Evolutionary conservation across 1,140 invertebrate species (phyloP), one percentile per base, ranked within the genome.

Genomic region (Sitobion miscanthi): DNA sequence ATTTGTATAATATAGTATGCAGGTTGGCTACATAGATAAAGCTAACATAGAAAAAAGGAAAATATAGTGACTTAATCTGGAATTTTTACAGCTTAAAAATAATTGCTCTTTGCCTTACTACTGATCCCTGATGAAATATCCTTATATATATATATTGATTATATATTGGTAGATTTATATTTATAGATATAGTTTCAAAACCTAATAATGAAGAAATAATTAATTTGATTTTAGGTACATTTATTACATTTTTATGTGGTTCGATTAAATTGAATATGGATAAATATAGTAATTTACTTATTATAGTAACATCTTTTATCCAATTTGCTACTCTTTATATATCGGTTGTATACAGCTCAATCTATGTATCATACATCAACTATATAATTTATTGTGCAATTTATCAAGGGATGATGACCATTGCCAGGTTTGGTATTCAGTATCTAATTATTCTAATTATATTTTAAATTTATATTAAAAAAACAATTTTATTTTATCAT

Each of bases 391-490:
- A 38, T 57, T 38, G 82, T 17, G 54, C 77, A 52, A 85, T 83
- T 83, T 92, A 92, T 92, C 91, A 92, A 85, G 91, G n/a, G 30
- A 85, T 83, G 77, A 92, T 92, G 77, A 92, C 91, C n/a, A 92
- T 92, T 92, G 77, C 77, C 77, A 92, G 91, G 91, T 92, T 92
- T 42, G 35, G 86, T 83, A 52, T 38, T 45, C 35, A 14, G 11
- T 62, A 47, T 8, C 45, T 47, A 47, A 8, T 5, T 47, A 54
- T 35, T 8, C 45, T 47, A 47, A 8, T 88, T 52, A 23, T 20
- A 23, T 54, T 35, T 88, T 54, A 35, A 35, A 54, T 54, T 35
- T 35, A n/a, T 54, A 25, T 47, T 23, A 3, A 49, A 25, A 30
- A 47, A 87, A 5, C 8, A 52, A 52, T 23, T 88, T 35, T 2